These are phyloP conservation scores for Antrozous pallidus DNA, from an alignment of 2,797 vertebrate genomes.

Conservation along the genomic window DNA sequence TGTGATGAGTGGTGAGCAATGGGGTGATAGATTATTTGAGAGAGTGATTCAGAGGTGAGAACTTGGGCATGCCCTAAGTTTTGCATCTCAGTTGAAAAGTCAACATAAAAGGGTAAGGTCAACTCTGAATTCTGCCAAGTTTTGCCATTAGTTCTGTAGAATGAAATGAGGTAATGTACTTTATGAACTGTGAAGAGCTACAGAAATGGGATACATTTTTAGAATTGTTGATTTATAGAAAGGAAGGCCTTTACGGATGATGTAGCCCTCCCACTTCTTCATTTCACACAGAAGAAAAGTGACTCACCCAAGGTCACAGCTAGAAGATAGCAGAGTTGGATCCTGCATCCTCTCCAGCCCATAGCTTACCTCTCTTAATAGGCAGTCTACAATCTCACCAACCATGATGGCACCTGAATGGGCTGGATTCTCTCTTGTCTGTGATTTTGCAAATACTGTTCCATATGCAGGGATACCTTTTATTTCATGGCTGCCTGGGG, in stretches of 20 bases:
- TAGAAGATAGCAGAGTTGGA: not conserved
- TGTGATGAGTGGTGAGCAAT: not conserved
- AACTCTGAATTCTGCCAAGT: conserved; percentile 50
- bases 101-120: conserved; percentile 56
- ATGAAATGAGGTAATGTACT: conserved; percentile 70
- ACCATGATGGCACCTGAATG: not conserved
- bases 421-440: not conserved
- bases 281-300: not conserved
- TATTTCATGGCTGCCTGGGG: not conserved
- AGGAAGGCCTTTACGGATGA: conserved; percentile 44
- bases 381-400: not conserved
- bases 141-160: conserved; percentile 41
- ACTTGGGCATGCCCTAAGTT: not conserved
- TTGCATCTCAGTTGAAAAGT: conserved; percentile 50
- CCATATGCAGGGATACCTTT: not conserved
- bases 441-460: not conserved
- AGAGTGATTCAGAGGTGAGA: not conserved
- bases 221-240: conserved; percentile 63
- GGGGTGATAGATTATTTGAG: not conserved
- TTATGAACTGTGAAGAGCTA: conserved; percentile 75
- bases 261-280: not conserved
- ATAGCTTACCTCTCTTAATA: not conserved
- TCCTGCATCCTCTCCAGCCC: not conserved
- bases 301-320: conserved; percentile 57
- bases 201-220: conserved; percentile 59